Evolutionary conservation across 2,113 vertebrate species (phyloP).

Genomic region (Marcusenius ussheri): DNA sequence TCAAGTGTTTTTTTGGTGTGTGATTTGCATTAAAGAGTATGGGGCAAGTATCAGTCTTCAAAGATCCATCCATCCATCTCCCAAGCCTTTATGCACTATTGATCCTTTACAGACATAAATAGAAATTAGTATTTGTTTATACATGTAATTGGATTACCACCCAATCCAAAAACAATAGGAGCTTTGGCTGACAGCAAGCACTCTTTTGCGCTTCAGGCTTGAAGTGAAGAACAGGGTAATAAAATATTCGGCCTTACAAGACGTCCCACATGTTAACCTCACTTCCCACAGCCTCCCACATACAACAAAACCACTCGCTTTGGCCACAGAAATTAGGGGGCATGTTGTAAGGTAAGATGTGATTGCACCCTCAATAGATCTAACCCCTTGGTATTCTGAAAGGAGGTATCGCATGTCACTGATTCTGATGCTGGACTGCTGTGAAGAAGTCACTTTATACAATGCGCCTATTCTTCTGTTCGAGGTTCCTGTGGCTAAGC

Average conservation of each 20-base stretch:
- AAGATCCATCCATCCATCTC: neutral
- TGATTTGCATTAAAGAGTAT: neutral
- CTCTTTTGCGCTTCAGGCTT: neutral
- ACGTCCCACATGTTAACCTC: neutral
- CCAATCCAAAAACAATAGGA: neutral
- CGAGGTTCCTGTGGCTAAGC: neutral
- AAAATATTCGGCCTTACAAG: neutral
- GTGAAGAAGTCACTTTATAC: neutral
- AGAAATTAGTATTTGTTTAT: neutral
- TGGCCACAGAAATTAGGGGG: constrained; percentile 14
- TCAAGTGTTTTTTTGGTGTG: neutral
- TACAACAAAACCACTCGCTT: neutral
- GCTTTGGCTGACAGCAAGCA: neutral
- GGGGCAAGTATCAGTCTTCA: neutral
- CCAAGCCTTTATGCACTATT: neutral
- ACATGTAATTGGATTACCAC: neutral
- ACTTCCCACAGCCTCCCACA: neutral
- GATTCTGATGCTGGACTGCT: constrained; percentile 12
- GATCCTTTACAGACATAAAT: neutral
- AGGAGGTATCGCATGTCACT: constrained; percentile 15
- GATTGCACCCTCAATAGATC: constrained; percentile 18
- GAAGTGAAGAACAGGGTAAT: neutral
- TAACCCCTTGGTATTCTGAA: constrained; percentile 4
- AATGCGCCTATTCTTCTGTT: constrained; percentile 17
- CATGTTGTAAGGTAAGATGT: constrained; percentile 17